These are phyloP conservation scores for Nymphalis polychloros DNA, from an alignment of 2,888 invertebrate genomes.

Conservation along the genomic window DNA sequence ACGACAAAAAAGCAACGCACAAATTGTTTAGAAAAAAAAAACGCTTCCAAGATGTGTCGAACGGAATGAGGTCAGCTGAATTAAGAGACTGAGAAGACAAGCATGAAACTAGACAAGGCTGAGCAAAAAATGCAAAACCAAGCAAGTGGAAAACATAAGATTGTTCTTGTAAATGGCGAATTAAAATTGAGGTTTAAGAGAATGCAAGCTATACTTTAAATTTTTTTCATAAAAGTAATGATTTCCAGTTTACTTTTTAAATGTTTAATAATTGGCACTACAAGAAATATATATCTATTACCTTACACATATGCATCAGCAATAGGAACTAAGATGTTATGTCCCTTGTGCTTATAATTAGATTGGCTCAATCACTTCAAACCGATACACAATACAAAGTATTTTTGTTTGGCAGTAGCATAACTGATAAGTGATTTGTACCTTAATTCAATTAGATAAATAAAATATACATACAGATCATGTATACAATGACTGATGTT, in stretches of 20 bases:
- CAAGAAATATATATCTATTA: too few relatives aligned
- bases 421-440: too few relatives aligned
- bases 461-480: neutral
- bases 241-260: too few relatives aligned
- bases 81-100: slow-evolving; percentile 44
- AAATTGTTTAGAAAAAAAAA: slow-evolving; percentile 27
- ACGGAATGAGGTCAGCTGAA: slow-evolving; percentile 50
- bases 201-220: neutral
- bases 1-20: slow-evolving; percentile 17
- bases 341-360: neutral
- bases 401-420: too few relatives aligned
- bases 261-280: too few relatives aligned
- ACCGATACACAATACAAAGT: too few relatives aligned
- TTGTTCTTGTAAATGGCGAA: slow-evolving; percentile 22
- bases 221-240: too few relatives aligned
- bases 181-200: slow-evolving; percentile 8
- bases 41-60: slow-evolving; percentile 36
- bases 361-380: too few relatives aligned
- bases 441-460: too few relatives aligned
- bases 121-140: slow-evolving; percentile 37
- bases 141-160: slow-evolving; percentile 30
- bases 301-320: too few relatives aligned
- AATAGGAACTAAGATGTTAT: neutral
- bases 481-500: neutral
- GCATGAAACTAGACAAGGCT: slow-evolving; percentile 48